Evolutionary conservation across 2,113 vertebrate species (phyloP).

Genomic region (Grammomys surdaster): DNA sequence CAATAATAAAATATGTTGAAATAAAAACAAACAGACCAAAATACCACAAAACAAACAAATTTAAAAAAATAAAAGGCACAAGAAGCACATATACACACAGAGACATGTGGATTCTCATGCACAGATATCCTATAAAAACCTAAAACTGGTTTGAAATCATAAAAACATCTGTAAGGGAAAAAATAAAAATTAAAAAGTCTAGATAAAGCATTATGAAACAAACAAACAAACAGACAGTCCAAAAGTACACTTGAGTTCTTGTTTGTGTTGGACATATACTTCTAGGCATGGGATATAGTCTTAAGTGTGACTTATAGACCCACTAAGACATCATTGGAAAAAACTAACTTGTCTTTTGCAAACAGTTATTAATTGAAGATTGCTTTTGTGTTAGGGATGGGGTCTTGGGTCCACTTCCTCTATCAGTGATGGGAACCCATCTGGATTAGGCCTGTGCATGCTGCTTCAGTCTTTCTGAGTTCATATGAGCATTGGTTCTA

Average conservation of each 20-base stretch:
- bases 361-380: not conserved
- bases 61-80: not conserved
- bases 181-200: not conserved
- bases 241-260: not conserved
- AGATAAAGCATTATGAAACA: not conserved
- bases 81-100: not conserved
- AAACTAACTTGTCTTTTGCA: not conserved
- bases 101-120: no score
- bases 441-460: not conserved
- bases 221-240: not conserved
- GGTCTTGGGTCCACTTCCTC: not conserved
- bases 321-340: no score
- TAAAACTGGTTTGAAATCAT: not conserved
- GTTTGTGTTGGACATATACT: not conserved
- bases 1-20: not conserved
- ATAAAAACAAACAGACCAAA: not conserved
- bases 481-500: not conserved
- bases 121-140: not conserved
- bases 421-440: not conserved
- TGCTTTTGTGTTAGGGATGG: not conserved
- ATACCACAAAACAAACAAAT: not conserved
- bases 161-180: not conserved
- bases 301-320: not conserved
- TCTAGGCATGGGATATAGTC: not conserved
- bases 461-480: not conserved